Base-by-base conservation (phyloP, 2,797 vertebrate genomes). In the Synanceia verrucosa region DNA sequence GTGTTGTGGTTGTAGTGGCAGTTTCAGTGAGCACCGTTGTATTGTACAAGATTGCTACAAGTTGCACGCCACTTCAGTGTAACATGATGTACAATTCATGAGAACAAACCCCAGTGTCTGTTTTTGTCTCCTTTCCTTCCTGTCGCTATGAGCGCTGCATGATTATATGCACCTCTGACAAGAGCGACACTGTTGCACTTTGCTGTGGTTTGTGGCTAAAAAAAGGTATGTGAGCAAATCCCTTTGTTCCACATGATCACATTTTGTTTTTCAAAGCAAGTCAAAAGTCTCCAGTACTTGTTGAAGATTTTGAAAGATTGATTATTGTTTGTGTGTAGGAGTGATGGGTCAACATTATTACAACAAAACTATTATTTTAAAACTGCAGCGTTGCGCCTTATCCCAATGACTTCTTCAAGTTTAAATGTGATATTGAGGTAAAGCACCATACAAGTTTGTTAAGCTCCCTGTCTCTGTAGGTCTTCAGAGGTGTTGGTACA, bases 1-100 rank as follows among this genome's bases (percentile, higher is more conserved):
- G 65, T 74, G 53, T 51, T 67, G 65, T 65, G 50, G 23, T 28
- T 74, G 81, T 83, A 79, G 78, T 87, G 75, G 70, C 70, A 77
- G 73, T 78, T 70, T 68, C 4, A 52, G 4, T 66, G 41, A 90
- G 78, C 84, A 88, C 66, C 81, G 29, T 52, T 46, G 11, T 12
- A 44, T 16, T 26, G 6, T 46, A 26, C 34, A 43, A 47, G 41
- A 23, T 61, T 47, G 53, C 65, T 70, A 56, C 48, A 68, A 33
- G 63, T 59, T 36, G 36, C 23, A 18, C 55, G 46, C 18, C 43
- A 53, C 31, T 39, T 61, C 55, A 23, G 19, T 53, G 31, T 24
- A 14, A 46, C 34, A 26, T 36, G 18, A 19, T 19, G 28, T n/a
- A 28, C 24, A 68, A 12, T 16, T 28, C 14, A 46, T 5, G 28